Evolutionary conservation across 1,140 invertebrate species (phyloP), one percentile per base, ranked within the genome.

Genomic region (Anagrus nilaparvatae): DNA sequence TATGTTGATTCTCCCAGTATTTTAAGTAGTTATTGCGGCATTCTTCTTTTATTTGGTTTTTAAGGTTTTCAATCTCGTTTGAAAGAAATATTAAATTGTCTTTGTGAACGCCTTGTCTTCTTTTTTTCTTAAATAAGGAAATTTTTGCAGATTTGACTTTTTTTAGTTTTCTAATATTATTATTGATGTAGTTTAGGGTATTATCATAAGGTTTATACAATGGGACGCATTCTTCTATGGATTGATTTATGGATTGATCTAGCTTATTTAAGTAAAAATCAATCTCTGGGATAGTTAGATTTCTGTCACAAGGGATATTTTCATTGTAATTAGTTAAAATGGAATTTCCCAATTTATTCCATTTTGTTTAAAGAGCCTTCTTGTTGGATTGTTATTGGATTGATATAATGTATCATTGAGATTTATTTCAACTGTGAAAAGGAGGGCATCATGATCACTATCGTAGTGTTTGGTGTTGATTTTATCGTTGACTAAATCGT

Each of bases 261-360:
- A 52, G 34, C 5, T 16, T n/a, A 4, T n/a, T 7, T 1, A 52
- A 3, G 18, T 36, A 23, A 8, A 30, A 9, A 5, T 52, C 48
- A 18, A 52, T 49, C 39, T 52, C 47, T 9, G n/a, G 10, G 19
- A 33, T 44, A 0, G 44, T 16, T n/a, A 54, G 34, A 18, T 52
- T 52, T 34, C 6, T 42, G 13, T 46, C 33, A 9, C 25, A 9
- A 0, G 49, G 44, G 2, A 47, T 37, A 3, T 21, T 25, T 1
- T 10, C 1, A 6, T 37, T 5, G 16, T 46, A 41, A n/a, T 9
- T 16, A 8, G 23, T 24, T 0, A 23, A 24, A 9, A 53, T 20
- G 1, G 32, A 1, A 9, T 46, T 16, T 3, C 16, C 20, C 29
- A 55, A 52, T 8, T 14, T 34, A 3, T 35, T 28, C 49, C 47